Evolutionary conservation across 2,888 invertebrate genomes (phyloP).

Genomic region (Ennomos quercinarius): DNA sequence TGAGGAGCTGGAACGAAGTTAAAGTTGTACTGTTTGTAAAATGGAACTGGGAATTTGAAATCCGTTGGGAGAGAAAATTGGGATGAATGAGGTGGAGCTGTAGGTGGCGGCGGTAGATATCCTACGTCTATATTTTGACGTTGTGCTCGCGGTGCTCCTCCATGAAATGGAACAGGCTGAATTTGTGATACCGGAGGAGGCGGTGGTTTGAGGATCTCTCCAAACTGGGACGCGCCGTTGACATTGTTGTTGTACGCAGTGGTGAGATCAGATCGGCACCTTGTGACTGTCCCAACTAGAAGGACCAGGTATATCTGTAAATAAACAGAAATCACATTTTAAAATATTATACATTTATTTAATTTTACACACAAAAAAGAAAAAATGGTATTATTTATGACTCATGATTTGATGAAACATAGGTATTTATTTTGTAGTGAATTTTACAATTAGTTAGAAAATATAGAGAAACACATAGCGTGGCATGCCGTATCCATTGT

Average conservation of each 20-base stretch:
- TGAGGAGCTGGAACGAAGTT: constrained; percentile 78
- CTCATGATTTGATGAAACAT: too few species aligned
- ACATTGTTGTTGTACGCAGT: constrained; percentile 56
- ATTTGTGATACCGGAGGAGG: constrained; percentile 69
- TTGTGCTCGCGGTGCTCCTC: constrained; percentile 62
- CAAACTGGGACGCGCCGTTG: constrained; percentile 65
- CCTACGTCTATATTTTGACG: constrained; percentile 66
- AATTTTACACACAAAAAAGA: too few species aligned
- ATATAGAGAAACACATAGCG: constrained; percentile 76
- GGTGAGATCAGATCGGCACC: constrained; percentile 61
- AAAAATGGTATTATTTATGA: constrained; percentile 8
- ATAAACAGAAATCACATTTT: constrained; percentile 35
- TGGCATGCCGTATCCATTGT: constrained; percentile 74
- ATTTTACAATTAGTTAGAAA: constrained; percentile 76
- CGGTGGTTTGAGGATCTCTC: constrained; percentile 75
- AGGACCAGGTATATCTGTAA: constrained; percentile 73
- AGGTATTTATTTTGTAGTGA: constrained; percentile 38
- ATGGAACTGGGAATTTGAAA: constrained; percentile 77
- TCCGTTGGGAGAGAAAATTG: constrained; percentile 49
- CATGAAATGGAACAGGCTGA: constrained; percentile 73
- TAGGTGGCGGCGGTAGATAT: constrained; percentile 62
- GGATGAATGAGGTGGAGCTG: constrained; percentile 41
- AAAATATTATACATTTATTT: too few species aligned
- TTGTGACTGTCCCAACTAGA: constrained; percentile 58
- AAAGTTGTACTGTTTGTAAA: constrained; percentile 79